Conservation (phyloP, 2,888 invertebrate genomes). For the Sacculina carcini region DNA sequence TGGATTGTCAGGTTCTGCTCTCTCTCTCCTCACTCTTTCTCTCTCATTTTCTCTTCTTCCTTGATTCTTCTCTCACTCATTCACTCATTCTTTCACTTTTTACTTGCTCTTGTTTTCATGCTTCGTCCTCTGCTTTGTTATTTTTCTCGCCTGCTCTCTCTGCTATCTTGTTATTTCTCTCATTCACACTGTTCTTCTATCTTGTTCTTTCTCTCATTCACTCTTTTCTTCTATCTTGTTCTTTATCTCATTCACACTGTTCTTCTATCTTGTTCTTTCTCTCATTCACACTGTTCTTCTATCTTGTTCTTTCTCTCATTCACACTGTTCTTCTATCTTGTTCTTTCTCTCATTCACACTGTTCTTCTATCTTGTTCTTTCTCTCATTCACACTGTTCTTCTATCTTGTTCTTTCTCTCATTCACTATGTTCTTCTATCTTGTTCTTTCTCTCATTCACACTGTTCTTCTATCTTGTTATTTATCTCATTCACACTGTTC, state of each 20-base stretch:
- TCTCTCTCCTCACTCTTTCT: too few species aligned
- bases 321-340: background rate
- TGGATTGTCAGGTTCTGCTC: constrained; percentile 73
- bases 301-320: constrained; percentile 1
- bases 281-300: background rate
- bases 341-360: background rate
- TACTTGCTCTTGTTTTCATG: background rate
- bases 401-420: background rate
- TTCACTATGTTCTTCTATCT: background rate
- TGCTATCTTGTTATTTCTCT: background rate
- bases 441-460: too few species aligned
- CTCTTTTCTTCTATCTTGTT: background rate
- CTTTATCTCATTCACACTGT: background rate
- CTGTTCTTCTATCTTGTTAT: too few species aligned
- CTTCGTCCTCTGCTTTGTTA: background rate
- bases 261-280: background rate
- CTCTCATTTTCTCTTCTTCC: too few species aligned
- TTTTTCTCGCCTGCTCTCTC: background rate
- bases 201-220: background rate
- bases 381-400: background rate
- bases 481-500: too few species aligned
- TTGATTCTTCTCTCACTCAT: too few species aligned
- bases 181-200: background rate
- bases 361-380: background rate
- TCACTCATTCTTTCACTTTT: too few species aligned